Percentiles rank a stretch among this genome's conserved stretches.
phyloP scores from a whole-genome alignment of 2,888 invertebrate species.

The Drosophila multiciliata region DNA sequence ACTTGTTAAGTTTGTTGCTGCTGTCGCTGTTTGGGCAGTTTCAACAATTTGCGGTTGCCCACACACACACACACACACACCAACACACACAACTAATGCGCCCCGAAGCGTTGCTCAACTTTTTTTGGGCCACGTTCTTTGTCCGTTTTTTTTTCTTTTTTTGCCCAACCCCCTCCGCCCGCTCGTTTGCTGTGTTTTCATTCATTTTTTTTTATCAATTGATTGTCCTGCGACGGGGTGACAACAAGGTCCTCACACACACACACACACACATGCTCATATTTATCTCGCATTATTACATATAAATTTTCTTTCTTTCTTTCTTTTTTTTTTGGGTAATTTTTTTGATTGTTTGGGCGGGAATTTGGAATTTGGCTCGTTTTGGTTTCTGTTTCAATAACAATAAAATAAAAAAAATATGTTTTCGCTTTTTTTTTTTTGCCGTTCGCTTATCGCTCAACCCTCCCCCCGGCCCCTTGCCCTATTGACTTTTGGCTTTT shows the following conservation, averaged over 20 bases:
- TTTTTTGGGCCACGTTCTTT: slow-evolving; percentile 41
- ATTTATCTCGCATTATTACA: slow-evolving; percentile 63
- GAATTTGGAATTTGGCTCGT: slow-evolving; percentile 17
- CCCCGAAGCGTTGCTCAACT: slow-evolving; percentile 50
- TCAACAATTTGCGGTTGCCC: slow-evolving; percentile 70
- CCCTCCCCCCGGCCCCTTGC: slow-evolving; percentile 13
- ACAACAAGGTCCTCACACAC: slow-evolving; percentile 50
- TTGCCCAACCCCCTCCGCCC: slow-evolving; percentile 20
- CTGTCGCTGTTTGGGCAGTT: slow-evolving; percentile 56
- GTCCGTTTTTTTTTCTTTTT: slow-evolving; percentile 26
- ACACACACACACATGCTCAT: slow-evolving; percentile 36
- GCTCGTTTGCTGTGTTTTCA: slow-evolving; percentile 25
- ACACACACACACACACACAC: slow-evolving; percentile 18
- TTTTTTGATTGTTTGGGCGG: slow-evolving; percentile 74
- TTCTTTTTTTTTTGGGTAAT: slow-evolving; percentile 51
- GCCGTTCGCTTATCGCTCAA: slow-evolving; percentile 4
- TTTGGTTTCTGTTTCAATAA: slow-evolving; percentile 65
- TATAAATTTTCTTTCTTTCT: slow-evolving; percentile 25
- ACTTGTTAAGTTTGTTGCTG: slow-evolving; percentile 60
- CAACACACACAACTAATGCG: slow-evolving; percentile 41
- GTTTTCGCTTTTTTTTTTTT: slow-evolving; percentile 45
- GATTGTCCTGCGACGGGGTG: slow-evolving; percentile 77
- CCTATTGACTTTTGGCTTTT: slow-evolving; percentile 44
- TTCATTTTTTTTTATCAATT: slow-evolving; percentile 63
- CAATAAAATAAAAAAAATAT: slow-evolving; percentile 56